These are phyloP conservation scores for Acanthaster planci DNA, from an alignment of 35 echinoderm and acorn worm genomes.

Conservation along the genomic window DNA sequence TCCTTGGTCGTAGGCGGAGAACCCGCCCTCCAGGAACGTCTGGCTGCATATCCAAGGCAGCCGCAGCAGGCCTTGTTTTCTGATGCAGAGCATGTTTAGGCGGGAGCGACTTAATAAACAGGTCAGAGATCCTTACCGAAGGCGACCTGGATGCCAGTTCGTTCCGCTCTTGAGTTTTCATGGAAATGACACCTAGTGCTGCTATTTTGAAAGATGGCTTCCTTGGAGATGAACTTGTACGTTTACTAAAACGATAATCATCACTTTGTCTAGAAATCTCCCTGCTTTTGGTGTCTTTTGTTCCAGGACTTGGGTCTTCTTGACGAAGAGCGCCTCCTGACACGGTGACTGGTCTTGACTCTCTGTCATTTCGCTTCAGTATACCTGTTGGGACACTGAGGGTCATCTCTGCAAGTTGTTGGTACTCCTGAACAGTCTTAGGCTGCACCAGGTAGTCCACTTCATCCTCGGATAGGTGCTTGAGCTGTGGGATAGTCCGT, in stretches of 20 bases:
- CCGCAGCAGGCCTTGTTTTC: not conserved
- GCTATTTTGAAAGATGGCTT: conserved; percentile 64
- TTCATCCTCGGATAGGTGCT: conserved; percentile 48
- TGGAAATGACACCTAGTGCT: conserved; percentile 49
- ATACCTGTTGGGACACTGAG: not conserved
- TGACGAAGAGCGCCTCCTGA: not conserved
- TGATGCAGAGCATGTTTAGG: not conserved
- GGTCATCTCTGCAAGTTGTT: conserved; percentile 25
- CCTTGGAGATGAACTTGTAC: not conserved
- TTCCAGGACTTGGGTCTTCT: not conserved
- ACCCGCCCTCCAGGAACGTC: conserved; percentile 39
- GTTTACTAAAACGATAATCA: not conserved
- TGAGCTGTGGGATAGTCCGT: conserved; percentile 50
- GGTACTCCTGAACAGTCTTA: conserved; percentile 46
- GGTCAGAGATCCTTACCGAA: not conserved
- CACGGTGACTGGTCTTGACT: not conserved
- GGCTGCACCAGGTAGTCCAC: conserved; percentile 60
- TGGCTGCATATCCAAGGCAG: not conserved
- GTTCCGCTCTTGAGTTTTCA: conserved; percentile 20
- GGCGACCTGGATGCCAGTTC: conserved; percentile 8
- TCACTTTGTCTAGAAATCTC: not conserved
- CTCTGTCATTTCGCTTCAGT: not conserved
- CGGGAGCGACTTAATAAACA: not conserved
- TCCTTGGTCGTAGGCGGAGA: conserved; percentile 41
- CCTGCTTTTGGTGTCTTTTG: not conserved